Base-by-base conservation (phyloP, 2,113 vertebrate species). In the Nibea albiflora region DNA sequence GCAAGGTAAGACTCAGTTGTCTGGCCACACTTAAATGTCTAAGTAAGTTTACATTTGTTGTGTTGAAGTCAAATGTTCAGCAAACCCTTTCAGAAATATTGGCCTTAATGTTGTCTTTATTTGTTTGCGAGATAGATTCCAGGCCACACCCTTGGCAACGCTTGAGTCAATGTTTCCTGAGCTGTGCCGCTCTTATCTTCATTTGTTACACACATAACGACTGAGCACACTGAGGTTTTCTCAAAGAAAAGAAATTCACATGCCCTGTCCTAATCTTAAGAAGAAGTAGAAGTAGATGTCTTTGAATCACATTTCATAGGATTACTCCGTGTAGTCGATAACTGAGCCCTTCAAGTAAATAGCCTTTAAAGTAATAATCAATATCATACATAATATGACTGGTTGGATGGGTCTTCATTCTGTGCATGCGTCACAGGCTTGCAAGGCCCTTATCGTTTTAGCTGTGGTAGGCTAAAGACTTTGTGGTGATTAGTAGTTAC, bases 81-180 rank as follows among this genome's bases (percentile, higher is more conserved):
- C 39, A 53, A 61, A 54, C 66, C 17, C 15, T 11, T 28, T 0
- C 10, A 17, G 26, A 42, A 60, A 67, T 47, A 71, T 62, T 26
- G 11, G 7, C 16, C 20, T 28, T 62, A 65, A 26, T 26, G 20
- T 44, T 28, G 8, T 15, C 39, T 47, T 81, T 61, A 73, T 84
- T 57, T 6, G 0, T 50, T 26, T 47, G 19, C 78, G 44, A 58
- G 69, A 87, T 64, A 73, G 11, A 49, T 20, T 78, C 12, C 17
- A 61, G 73, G 65, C 53, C 67, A 75, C 72, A 76, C 72, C 81
- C n/a, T 69, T 72, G 17, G 26, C 70, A 84, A 82, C 63, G 35
- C 12, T 57, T 31, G 3, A 79, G 42, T 83, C 24, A 67, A 19
- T 71, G 35, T 57, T 12, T 81, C 35, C 50, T n/a, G 35, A 68